phyloP scores from a whole-genome alignment of 1,140 invertebrate species.

The Drosophila burlai region DNA sequence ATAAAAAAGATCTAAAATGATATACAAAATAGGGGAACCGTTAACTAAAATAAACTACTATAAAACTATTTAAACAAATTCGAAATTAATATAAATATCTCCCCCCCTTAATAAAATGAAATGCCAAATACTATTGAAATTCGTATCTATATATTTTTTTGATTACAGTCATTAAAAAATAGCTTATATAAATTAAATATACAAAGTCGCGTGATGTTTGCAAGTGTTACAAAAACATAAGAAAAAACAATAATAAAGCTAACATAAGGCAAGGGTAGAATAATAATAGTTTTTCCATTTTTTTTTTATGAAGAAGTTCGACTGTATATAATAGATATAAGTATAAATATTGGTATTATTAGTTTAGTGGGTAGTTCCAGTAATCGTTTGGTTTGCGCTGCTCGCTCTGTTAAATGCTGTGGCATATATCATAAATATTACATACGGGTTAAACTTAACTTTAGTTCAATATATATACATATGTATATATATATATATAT shows the following conservation, averaged over 20 bases:
- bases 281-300: background rate
- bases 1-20: too few species aligned
- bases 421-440: conserved; percentile 37
- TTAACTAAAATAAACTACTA: too few species aligned
- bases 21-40: too few species aligned
- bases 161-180: conserved; percentile 24
- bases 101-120: background rate
- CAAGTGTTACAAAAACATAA: background rate
- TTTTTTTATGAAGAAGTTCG: background rate
- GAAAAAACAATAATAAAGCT: background rate
- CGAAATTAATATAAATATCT: background rate
- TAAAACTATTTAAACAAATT: background rate
- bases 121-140: background rate
- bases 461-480: background rate
- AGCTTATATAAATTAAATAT: conserved; percentile 1
- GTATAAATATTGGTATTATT: conserved; percentile 17
- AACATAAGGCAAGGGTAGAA: background rate
- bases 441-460: conserved; percentile 33
- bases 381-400: conserved; percentile 42
- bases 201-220: conserved; percentile 19
- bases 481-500: background rate
- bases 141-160: conserved; percentile 18
- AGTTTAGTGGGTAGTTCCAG: conserved; percentile 37
- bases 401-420: conserved; percentile 40
- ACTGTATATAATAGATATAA: conserved; percentile 4